A percentile compares a stretch with the other conserved stretches of the same genome.
These are phyloP conservation scores for Pantherophis guttatus DNA, from an alignment of 2,113 vertebrate species.

Conservation along the genomic window DNA sequence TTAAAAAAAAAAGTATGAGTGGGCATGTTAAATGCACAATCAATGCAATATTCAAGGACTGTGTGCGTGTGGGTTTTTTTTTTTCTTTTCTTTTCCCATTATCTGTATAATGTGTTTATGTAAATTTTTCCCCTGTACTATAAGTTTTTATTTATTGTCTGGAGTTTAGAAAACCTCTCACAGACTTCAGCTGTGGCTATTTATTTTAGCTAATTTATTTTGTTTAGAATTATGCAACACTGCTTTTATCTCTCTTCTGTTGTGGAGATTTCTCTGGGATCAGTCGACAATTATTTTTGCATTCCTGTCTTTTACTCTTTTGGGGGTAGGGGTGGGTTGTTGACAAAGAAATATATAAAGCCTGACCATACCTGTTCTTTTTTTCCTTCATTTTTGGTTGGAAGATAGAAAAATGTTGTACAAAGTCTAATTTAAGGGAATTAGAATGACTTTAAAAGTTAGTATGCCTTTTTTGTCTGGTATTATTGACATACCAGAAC, in stretches of 20 bases:
- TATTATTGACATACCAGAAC: constrained; percentile 67
- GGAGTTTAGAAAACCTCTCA: constrained; percentile 77
- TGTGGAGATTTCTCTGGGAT: constrained; percentile 77
- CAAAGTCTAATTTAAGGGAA: constrained; percentile 84
- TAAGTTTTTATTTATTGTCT: constrained; percentile 89
- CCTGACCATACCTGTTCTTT: constrained; percentile 57
- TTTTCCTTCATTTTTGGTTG: constrained; percentile 45
- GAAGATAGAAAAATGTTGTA: constrained; percentile 81
- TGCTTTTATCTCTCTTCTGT: constrained; percentile 55
- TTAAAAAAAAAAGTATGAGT: constrained; percentile 69
- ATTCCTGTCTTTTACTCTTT: constrained; percentile 72
- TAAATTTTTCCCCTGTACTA: constrained; percentile 71
- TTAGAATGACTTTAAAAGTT: constrained; percentile 78
- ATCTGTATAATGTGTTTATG: constrained; percentile 82
- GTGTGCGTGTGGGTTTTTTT: constrained; percentile 21
- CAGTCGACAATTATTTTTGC: constrained; percentile 68
- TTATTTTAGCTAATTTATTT: constrained; percentile 96
- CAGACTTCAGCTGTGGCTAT: constrained; percentile 83
- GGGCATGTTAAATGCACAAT: constrained; percentile 89
- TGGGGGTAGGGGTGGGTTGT: neutral
- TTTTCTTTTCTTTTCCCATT: constrained; percentile 62
- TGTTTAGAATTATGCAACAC: constrained; percentile 69
- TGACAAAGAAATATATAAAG: constrained; percentile 1
- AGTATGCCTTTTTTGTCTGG: constrained; percentile 70
- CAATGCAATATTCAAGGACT: constrained; percentile 94